Evolutionary conservation across 2,113 vertebrate species (phyloP).

Genomic region (Corvus cornix): DNA sequence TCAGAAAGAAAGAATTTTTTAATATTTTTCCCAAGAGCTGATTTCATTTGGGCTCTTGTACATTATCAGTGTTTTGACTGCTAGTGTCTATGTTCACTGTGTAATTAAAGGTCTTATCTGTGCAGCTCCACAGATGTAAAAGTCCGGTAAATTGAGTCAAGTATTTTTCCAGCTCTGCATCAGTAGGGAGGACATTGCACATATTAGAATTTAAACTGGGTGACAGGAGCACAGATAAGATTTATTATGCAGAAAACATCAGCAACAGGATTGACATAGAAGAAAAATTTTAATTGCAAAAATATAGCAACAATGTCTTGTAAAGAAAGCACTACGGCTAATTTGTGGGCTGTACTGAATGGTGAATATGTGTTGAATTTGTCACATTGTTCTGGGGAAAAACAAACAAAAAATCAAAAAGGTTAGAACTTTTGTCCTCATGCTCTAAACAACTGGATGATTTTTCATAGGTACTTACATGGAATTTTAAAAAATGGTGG

Average conservation of each 20-base stretch:
- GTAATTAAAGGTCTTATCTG: background rate
- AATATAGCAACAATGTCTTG: background rate
- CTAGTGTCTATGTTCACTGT: background rate
- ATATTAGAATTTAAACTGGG: background rate
- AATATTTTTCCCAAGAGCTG: background rate
- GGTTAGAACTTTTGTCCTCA: background rate
- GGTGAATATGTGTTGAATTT: background rate
- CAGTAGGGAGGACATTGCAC: background rate
- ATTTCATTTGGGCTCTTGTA: background rate
- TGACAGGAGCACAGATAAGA: background rate
- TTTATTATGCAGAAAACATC: background rate
- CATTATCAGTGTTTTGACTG: background rate
- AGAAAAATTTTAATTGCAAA: conserved; percentile 20
- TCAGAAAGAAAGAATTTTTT: background rate
- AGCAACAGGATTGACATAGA: background rate
- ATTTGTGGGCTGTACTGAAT: background rate
- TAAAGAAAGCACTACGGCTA: background rate
- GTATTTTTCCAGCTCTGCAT: background rate
- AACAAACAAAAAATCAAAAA: background rate
- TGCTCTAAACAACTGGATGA: background rate
- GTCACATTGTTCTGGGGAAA: background rate
- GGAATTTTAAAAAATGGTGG: background rate
- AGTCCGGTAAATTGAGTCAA: background rate
- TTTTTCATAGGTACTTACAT: background rate
- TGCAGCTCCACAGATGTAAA: background rate